Conservation (phyloP, 23 tunicate species). For the Halocynthia roretzi region DNA sequence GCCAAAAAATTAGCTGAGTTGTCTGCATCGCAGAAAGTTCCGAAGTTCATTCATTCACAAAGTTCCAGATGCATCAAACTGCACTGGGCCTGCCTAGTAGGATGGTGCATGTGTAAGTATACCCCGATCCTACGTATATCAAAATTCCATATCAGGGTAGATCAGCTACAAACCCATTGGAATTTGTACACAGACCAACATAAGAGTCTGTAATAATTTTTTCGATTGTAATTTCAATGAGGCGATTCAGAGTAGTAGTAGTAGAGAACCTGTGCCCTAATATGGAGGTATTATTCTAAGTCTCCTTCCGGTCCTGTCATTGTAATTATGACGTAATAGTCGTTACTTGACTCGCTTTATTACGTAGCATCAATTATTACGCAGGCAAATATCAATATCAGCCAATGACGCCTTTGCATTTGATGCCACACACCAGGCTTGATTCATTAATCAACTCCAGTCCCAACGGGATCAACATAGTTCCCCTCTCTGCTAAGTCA, state of each 20-base stretch:
- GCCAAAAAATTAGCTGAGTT: conserved; percentile 69
- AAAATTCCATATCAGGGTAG: no score
- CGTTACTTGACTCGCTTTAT: no score
- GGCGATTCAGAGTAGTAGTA: no score
- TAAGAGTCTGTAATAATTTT: no score
- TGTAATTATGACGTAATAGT: no score
- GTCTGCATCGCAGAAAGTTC: conserved; percentile 60
- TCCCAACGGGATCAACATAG: neutral
- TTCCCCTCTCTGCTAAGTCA: neutral
- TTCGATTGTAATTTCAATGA: no score
- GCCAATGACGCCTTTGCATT: conserved; percentile 75
- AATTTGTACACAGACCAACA: no score
- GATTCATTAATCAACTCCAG: neutral
- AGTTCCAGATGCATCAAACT: conserved; percentile 49
- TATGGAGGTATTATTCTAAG: no score
- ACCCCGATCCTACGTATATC: neutral
- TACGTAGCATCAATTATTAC: neutral
- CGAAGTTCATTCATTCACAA: conserved; percentile 30
- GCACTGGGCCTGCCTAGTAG: conserved; percentile 90
- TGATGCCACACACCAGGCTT: conserved; percentile 56
- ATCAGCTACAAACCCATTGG: no score
- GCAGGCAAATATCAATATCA: conserved; percentile 87
- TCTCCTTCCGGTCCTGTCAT: no score
- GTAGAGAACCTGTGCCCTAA: no score
- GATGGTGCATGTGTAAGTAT: conserved; percentile 88